Conservation (phyloP, 2,797 vertebrate genomes). For the Gymnoscopelus microlampas region DNA sequence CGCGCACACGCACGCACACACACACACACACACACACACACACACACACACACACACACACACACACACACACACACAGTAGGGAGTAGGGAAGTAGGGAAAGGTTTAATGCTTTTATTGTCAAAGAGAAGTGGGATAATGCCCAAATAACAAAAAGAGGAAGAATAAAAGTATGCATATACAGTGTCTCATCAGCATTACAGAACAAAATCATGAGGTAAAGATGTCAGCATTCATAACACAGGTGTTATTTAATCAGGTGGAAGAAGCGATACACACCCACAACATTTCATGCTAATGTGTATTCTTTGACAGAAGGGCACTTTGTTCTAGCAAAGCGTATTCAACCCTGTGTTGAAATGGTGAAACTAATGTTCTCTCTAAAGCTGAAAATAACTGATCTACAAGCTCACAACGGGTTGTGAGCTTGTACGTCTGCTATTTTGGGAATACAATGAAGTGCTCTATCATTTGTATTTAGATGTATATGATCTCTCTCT, state of each 20-base stretch:
- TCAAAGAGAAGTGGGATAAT: slow-evolving; percentile 49
- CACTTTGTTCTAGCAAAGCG: slow-evolving; percentile 10
- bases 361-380: slow-evolving; percentile 13
- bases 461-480: not conserved
- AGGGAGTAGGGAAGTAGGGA: too few relatives aligned
- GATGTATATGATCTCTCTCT: not conserved
- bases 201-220: slow-evolving; percentile 48
- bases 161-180: slow-evolving; percentile 27
- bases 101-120: slow-evolving; percentile 50
- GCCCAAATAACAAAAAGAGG: slow-evolving; percentile 37
- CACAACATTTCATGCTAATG: slow-evolving; percentile 19
- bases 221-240: slow-evolving; percentile 16
- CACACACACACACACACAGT: too few relatives aligned
- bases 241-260: slow-evolving; percentile 27
- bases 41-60: too few relatives aligned
- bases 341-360: slow-evolving; percentile 11
- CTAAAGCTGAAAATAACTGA: not conserved
- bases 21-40: too few relatives aligned
- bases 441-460: not conserved
- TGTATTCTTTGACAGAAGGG: not conserved
- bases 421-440: too few relatives aligned
- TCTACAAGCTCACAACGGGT: too few relatives aligned
- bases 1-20: too few relatives aligned
- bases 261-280: slow-evolving; percentile 32
- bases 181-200: slow-evolving; percentile 12